Percentiles rank a stretch among this genome's conserved stretches.
These are phyloP conservation scores for Leptinotarsa texana DNA, from an alignment of 1,140 invertebrate genomes.

Conservation along the genomic window DNA sequence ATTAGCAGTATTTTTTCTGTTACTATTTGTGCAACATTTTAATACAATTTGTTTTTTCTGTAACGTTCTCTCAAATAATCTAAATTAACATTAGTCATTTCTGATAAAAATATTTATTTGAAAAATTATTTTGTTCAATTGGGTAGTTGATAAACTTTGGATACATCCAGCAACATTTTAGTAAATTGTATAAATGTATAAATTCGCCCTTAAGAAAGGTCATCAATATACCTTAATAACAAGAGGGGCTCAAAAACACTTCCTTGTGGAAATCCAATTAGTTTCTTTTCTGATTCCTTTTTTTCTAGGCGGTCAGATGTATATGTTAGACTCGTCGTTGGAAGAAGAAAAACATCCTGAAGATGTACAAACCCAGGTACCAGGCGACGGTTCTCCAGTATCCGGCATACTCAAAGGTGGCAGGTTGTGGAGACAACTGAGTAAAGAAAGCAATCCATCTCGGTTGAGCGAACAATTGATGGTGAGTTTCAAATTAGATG, in stretches of 20 bases:
- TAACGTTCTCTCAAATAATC: too few relatives aligned
- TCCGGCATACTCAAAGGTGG: slow-evolving; percentile 67
- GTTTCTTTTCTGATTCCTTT: background rate
- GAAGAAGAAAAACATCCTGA: slow-evolving; percentile 11
- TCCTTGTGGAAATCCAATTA: background rate
- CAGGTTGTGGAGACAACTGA: slow-evolving; percentile 64
- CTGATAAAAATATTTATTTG: too few relatives aligned
- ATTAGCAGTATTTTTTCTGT: too few relatives aligned
- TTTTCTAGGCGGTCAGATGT: slow-evolving; percentile 44
- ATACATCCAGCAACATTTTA: too few relatives aligned
- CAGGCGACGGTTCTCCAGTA: slow-evolving; percentile 57
- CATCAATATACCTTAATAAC: background rate
- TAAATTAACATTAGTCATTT: too few relatives aligned
- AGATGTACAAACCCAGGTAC: slow-evolving; percentile 30
- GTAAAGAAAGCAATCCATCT: slow-evolving; percentile 34
- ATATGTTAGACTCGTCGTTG: slow-evolving; percentile 57
- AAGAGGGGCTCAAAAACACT: background rate
- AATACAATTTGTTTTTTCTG: too few relatives aligned
- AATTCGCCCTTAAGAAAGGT: too few relatives aligned
- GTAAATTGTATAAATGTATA: too few relatives aligned
- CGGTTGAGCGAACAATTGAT: slow-evolving; percentile 16
- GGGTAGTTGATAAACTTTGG: too few relatives aligned
- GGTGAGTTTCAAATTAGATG: background rate
- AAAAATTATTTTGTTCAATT: too few relatives aligned
- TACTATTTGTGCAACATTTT: too few relatives aligned